Evolutionary conservation across 2,888 invertebrate species (phyloP).

Genomic region (Alcis repandata): DNA sequence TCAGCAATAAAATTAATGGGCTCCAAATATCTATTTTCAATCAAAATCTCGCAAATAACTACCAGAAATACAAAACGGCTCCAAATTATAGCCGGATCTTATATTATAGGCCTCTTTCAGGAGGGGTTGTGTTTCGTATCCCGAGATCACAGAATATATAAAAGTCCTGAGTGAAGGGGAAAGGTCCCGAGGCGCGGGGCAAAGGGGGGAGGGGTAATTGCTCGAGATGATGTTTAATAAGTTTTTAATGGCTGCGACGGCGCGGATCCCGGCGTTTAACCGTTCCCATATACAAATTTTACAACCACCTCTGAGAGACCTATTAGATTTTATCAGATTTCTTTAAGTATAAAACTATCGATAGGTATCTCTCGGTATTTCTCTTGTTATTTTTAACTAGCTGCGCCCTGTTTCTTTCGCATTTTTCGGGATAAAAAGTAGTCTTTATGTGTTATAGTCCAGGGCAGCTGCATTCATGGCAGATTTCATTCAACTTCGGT

Average conservation of each 20-base stretch:
- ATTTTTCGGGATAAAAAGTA: no score
- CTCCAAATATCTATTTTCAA: slow-evolving; percentile 33
- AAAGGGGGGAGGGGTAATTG: slow-evolving; percentile 78
- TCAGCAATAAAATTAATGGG: not conserved
- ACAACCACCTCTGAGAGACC: slow-evolving; percentile 57
- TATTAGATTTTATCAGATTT: slow-evolving; percentile 16
- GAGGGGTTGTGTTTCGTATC: slow-evolving; percentile 24
- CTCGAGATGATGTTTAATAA: slow-evolving; percentile 89
- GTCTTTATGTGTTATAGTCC: no score
- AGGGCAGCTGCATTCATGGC: no score
- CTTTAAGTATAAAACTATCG: not conserved
- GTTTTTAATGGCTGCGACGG: slow-evolving; percentile 88
- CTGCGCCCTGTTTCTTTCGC: no score
- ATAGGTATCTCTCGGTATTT: not conserved
- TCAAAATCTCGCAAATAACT: not conserved
- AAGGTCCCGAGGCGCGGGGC: slow-evolving; percentile 26
- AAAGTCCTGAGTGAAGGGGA: slow-evolving; percentile 22
- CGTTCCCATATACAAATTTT: slow-evolving; percentile 64
- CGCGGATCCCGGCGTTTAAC: slow-evolving; percentile 74
- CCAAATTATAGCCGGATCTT: not conserved
- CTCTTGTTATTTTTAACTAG: not conserved
- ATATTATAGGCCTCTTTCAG: slow-evolving; percentile 19
- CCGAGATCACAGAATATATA: slow-evolving; percentile 22
- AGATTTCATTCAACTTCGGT: no score
- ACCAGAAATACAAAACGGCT: slow-evolving; percentile 2